Conservation (phyloP, 2,113 vertebrate genomes). For the Limanda limanda region DNA sequence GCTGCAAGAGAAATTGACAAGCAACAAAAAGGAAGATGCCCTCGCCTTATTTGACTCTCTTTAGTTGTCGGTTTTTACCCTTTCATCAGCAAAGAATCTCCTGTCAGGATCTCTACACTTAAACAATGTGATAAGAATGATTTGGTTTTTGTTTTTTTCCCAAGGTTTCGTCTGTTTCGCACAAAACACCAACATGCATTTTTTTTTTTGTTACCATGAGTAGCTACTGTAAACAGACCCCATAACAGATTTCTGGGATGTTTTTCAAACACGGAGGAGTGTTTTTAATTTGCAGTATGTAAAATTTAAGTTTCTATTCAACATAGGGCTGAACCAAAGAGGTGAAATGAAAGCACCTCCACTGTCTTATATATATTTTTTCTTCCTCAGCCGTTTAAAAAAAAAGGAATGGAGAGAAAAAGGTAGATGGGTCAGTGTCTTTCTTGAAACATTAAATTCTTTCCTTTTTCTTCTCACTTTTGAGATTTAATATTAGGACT, state of each 20-base stretch:
- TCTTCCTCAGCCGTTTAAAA: slow-evolving; percentile 15
- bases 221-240: slow-evolving; percentile 36
- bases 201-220: slow-evolving; percentile 28
- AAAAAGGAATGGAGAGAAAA: slow-evolving; percentile 50
- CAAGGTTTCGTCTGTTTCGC: slow-evolving; percentile 29
- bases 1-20: slow-evolving; percentile 70
- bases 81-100: slow-evolving; percentile 42
- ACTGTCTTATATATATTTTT: slow-evolving; percentile 23
- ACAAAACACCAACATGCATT: slow-evolving; percentile 29
- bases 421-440: slow-evolving; percentile 45
- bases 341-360: slow-evolving; percentile 71
- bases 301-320: slow-evolving; percentile 47
- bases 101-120: slow-evolving; percentile 38
- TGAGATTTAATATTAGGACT: slow-evolving; percentile 42
- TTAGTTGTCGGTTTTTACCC: slow-evolving; percentile 53
- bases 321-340: slow-evolving; percentile 75
- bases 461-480: slow-evolving; percentile 53
- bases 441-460: slow-evolving; percentile 60
- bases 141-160: slow-evolving; percentile 15
- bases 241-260: slow-evolving; percentile 44
- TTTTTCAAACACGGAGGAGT: slow-evolving; percentile 32
- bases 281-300: slow-evolving; percentile 59
- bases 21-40: slow-evolving; percentile 64
- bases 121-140: slow-evolving; percentile 30
- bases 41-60: slow-evolving; percentile 74